These are phyloP conservation scores for Rhingia rostrata DNA, from an alignment of 2,888 invertebrate genomes.

Conservation along the genomic window DNA sequence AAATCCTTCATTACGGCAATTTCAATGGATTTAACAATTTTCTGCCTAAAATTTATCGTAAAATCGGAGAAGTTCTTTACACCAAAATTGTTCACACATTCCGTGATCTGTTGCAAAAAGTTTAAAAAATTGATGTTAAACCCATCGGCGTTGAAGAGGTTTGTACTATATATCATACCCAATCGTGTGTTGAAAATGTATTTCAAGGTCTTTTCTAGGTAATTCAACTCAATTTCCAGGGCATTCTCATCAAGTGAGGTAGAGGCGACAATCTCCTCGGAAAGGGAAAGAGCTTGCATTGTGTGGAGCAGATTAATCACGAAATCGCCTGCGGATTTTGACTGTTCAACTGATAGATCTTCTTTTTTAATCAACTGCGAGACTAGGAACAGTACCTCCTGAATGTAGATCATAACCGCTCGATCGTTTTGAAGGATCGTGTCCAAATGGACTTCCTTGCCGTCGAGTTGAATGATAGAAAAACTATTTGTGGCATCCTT, in stretches of 20 bases:
- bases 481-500: conserved; percentile 45
- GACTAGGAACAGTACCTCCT: conserved; percentile 78
- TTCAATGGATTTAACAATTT: conserved; percentile 79
- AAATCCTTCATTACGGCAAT: conserved; percentile 73
- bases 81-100: conserved; percentile 76
- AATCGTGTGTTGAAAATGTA: conserved; percentile 80
- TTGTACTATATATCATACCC: conserved; percentile 76
- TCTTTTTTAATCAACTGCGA: conserved; percentile 76
- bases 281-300: conserved; percentile 32
- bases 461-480: conserved; percentile 76
- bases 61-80: conserved; percentile 75
- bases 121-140: conserved; percentile 78
- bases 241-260: conserved; percentile 40
- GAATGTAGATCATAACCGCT: conserved; percentile 79
- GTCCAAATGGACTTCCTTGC: conserved; percentile 76
- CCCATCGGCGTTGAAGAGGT: conserved; percentile 76
- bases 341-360: conserved; percentile 75
- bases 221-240: conserved; percentile 32
- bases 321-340: conserved; percentile 77
- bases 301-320: conserved; percentile 76
- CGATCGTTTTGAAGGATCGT: conserved; percentile 77
- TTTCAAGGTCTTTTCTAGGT: conserved; percentile 78
- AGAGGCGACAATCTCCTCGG: conserved; percentile 7
- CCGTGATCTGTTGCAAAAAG: conserved; percentile 78
- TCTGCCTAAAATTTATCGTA: conserved; percentile 79